Base-by-base conservation (phyloP, 2,113 vertebrate species). In the Ranitomeya imitator region DNA sequence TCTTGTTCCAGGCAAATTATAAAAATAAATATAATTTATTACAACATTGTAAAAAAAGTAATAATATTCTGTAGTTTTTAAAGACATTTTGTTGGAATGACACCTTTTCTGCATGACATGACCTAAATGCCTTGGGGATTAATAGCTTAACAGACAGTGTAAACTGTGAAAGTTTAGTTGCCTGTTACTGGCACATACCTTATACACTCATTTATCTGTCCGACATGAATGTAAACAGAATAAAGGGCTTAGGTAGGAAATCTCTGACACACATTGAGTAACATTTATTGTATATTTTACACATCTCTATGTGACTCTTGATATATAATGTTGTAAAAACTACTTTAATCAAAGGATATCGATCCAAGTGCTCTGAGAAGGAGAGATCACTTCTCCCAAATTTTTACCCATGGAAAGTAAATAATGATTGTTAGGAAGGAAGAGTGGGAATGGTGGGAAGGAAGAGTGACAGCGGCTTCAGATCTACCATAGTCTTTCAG, bases 181-280 rank as follows among this genome's bases (percentile, higher is more conserved):
- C 67, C 57, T 83, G 69, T 77, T 76, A 65, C 86, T 88, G 86
- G 79, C 86, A 88, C 57, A 63, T 88, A 88, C 79, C 80, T 83
- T 88, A 88, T 77, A 88, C 86, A 88, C 71, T 88, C 86, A 88
- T 88, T 88, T 88, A 77, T 88, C 86, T 83, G 59, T 83, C 69
- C 83, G 86, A 88, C 86, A 88, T 80, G n/a, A 60, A 83, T 73
- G n/a, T 88, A 83, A 88, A 88, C 80, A 88, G 61, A 83, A 77
- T 65, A 45, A 88, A 54, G 21, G 15, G 67, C 86, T 88, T 76
- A 83, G 69, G 86, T 54, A 83, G 67, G 71, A 76, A 87, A 88
- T 81, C 57, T 88, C 37, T 69, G 61, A 54, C n/a, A 86, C 59
- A 31, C 52, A 63, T 16, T 80, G 77, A 76, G 18, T 61, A 83